Base-by-base conservation (phyloP, 2,797 vertebrate species). In the Linurgus olivaceus region DNA sequence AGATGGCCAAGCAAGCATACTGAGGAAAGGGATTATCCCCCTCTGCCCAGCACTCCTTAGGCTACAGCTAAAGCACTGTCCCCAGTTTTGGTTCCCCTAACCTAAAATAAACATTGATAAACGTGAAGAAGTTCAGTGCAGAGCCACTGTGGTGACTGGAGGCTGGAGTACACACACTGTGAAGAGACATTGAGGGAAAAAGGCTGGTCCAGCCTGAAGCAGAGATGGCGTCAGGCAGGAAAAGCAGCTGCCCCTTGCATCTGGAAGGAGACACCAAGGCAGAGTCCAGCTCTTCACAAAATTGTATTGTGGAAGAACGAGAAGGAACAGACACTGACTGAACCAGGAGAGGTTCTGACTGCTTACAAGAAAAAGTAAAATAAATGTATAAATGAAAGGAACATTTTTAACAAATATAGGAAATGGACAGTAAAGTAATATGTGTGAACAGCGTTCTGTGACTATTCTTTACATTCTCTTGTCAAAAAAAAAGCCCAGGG, bases 231-330 rank as follows among this genome's bases (percentile, higher is more conserved):
- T 57, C 5, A 4, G 21, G 29, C 8, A 40, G 38, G 45, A 16
- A 28, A 82, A 72, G 17, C 37, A 88, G 19, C 21, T 65, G 7
- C 2, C 1, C 11, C 15, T 48, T n/a, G 5, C 23, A 57, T 5
- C 23, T 52, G 4, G 20, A 76, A 68, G 20, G 29, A 11, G 8
- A 4, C 10, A 76, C 18, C 19, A 68, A 72, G 37, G 45, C 76
- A 90, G 44, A 42, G 9, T 5, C 16, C 59, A 38, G 20, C 5
- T 61, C 24, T 45, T 92, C 86, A 86, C 5, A 81, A 63, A 47
- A 1, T 6, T 5, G 1, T 10, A 12, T 11, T n/a, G 9, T 48
- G 26, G 50, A 33, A 68, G 23, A 75, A 52, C 0, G 3, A 52
- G 58, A 48, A 63, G n/a, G 16, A 75, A 37, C 4, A 76, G 16